phyloP scores from a whole-genome alignment of 1,140 invertebrate genomes.

The Odontomachus brunneus region DNA sequence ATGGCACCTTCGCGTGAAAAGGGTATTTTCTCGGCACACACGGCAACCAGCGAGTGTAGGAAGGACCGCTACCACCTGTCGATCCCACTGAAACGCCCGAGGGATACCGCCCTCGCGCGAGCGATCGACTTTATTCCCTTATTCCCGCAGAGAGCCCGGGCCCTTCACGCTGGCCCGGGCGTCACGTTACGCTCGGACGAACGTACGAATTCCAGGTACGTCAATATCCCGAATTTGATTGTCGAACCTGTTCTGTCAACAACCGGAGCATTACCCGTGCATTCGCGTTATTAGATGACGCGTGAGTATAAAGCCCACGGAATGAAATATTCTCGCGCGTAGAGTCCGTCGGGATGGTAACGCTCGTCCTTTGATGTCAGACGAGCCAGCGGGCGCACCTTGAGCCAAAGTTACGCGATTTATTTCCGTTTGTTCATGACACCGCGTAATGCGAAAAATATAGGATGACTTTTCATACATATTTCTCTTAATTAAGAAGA shows the following conservation, averaged over 20 bases:
- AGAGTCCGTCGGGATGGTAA: conserved; percentile 7
- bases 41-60: conserved; percentile 25
- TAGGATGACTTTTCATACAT: neutral
- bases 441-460: neutral
- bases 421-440: neutral
- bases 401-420: neutral
- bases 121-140: conserved; percentile 59
- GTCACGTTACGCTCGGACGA: conserved; percentile 54
- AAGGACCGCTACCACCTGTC: conserved; percentile 60
- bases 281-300: conserved; percentile 58
- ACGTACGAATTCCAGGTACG: conserved; percentile 54
- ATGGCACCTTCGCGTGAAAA: conserved; percentile 61
- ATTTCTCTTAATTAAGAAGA: neutral
- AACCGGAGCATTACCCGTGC: conserved; percentile 35
- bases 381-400: neutral
- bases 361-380: conserved; percentile 25
- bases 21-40: conserved; percentile 55
- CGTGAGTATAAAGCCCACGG: conserved; percentile 41
- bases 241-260: conserved; percentile 58
- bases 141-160: conserved; percentile 45
- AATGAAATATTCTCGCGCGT: conserved; percentile 53
- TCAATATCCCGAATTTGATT: conserved; percentile 59
- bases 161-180: conserved; percentile 27
- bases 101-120: conserved; percentile 46
- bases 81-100: conserved; percentile 58